Conservation (phyloP, 2,113 vertebrate genomes). For the Mirza zaza region DNA sequence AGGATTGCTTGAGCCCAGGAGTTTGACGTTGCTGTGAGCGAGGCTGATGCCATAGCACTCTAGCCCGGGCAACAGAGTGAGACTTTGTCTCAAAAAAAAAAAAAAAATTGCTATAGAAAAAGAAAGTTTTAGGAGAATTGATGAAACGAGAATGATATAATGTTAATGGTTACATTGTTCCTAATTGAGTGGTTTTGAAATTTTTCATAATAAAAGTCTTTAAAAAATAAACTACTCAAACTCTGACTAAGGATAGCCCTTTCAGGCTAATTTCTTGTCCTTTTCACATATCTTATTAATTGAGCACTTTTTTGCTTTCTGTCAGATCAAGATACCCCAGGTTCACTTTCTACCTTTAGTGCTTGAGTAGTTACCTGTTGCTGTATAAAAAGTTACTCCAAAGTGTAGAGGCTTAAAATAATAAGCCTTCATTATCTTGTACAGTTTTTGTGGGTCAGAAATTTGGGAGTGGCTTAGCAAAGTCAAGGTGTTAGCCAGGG, state of each 20-base stretch:
- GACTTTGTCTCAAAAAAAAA: too few relatives aligned
- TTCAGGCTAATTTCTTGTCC: conserved; percentile 1
- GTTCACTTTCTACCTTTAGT: neutral
- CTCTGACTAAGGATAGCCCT: neutral
- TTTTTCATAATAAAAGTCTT: conserved; percentile 14
- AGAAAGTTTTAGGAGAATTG: neutral
- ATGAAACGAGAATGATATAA: neutral
- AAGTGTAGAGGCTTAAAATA: neutral
- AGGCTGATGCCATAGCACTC: too few relatives aligned
- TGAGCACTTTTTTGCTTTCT: neutral
- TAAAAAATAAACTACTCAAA: neutral
- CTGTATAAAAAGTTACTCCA: neutral
- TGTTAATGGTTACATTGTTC: neutral
- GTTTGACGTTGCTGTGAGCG: too few relatives aligned
- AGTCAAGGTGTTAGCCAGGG: neutral
- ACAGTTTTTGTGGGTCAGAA: neutral
- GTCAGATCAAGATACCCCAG: neutral
- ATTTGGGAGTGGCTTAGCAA: conserved; percentile 9
- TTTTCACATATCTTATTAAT: neutral
- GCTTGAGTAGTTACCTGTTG: neutral
- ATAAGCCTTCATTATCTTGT: neutral
- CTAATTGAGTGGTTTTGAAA: neutral
- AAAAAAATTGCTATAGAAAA: neutral
- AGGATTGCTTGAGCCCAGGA: too few relatives aligned
- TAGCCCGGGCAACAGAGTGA: too few relatives aligned